A percentile compares a stretch with the other conserved stretches of the same genome.
phyloP scores from a whole-genome alignment of 2,888 invertebrate genomes.

The Caenorhabditis sp. region DNA sequence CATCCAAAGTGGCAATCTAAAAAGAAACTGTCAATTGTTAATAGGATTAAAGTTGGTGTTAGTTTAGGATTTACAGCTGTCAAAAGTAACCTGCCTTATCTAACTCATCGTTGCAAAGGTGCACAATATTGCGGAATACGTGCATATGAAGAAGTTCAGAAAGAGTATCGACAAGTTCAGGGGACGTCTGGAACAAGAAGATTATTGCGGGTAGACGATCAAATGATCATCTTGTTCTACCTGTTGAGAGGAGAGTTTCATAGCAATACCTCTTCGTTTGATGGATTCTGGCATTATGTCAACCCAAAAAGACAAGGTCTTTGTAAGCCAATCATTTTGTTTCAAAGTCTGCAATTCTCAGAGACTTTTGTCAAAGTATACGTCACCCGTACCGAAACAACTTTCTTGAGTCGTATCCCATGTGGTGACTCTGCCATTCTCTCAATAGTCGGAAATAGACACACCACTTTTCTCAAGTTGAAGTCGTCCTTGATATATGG shows the following conservation, averaged over 20 bases:
- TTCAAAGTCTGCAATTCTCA: slow-evolving; percentile 65
- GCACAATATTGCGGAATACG: slow-evolving; percentile 75
- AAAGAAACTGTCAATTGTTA: not conserved
- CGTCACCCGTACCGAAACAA: slow-evolving; percentile 66
- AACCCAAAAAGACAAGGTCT: slow-evolving; percentile 70
- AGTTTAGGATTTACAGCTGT: slow-evolving; percentile 12
- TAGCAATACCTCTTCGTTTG: slow-evolving; percentile 67
- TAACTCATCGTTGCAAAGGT: slow-evolving; percentile 73
- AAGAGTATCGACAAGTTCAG: slow-evolving; percentile 64
- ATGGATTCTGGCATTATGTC: slow-evolving; percentile 68
- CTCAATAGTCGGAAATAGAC: slow-evolving; percentile 79
- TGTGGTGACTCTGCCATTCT: slow-evolving; percentile 76
- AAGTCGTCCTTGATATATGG: slow-evolving; percentile 75
- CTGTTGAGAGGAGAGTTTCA: slow-evolving; percentile 55
- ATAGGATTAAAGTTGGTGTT: no score
- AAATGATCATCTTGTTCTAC: slow-evolving; percentile 1
- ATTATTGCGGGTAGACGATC: no score
- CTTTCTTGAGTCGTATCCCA: slow-evolving; percentile 71
- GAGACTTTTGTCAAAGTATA: not conserved
- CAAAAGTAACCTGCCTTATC: slow-evolving; percentile 56
- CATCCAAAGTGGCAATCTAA: slow-evolving; percentile 65
- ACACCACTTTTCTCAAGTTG: slow-evolving; percentile 72
- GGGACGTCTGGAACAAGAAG: slow-evolving; percentile 46
- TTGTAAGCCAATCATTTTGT: slow-evolving; percentile 74
- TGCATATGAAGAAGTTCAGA: slow-evolving; percentile 72